A percentile compares a stretch with the other conserved stretches of the same genome.
Conservation (phyloP, 2,888 invertebrate genomes). For the Leptogaster cylindrica region DNA sequence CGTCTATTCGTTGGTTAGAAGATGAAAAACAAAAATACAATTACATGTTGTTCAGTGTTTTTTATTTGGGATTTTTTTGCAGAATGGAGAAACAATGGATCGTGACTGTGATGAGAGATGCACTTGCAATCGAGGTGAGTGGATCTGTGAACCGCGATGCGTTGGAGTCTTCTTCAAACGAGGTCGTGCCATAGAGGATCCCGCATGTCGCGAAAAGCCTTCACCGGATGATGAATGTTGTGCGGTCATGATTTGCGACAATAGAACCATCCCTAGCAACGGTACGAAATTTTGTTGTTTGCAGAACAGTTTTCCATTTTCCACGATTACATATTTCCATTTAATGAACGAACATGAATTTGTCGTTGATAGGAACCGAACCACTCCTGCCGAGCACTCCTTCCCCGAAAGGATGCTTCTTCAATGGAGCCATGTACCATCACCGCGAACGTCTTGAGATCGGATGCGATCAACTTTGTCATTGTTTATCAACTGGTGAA, state of each 20-base stretch:
- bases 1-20: constrained; percentile 2
- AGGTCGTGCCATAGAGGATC: constrained; percentile 72
- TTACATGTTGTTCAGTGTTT: constrained; percentile 33
- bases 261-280: constrained; percentile 51
- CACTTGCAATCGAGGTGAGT: constrained; percentile 72
- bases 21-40: too few relatives aligned
- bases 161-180: constrained; percentile 72
- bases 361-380: constrained; percentile 1
- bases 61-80: constrained; percentile 44
- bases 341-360: not conserved
- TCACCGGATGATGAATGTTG: constrained; percentile 75
- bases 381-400: constrained; percentile 16
- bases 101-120: constrained; percentile 80
- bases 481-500: constrained; percentile 75
- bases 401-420: constrained; percentile 51
- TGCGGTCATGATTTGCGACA: constrained; percentile 72
- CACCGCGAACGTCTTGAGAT: constrained; percentile 77
- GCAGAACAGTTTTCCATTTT: not conserved
- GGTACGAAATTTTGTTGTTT: constrained; percentile 56
- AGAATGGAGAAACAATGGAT: constrained; percentile 75
- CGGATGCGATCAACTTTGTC: constrained; percentile 80
- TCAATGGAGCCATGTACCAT: constrained; percentile 71
- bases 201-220: constrained; percentile 74
- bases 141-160: constrained; percentile 78
- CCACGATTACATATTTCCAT: not conserved